Evolutionary conservation across 2,888 invertebrate genomes (phyloP).

Genomic region (Ectemnius lituratus): DNA sequence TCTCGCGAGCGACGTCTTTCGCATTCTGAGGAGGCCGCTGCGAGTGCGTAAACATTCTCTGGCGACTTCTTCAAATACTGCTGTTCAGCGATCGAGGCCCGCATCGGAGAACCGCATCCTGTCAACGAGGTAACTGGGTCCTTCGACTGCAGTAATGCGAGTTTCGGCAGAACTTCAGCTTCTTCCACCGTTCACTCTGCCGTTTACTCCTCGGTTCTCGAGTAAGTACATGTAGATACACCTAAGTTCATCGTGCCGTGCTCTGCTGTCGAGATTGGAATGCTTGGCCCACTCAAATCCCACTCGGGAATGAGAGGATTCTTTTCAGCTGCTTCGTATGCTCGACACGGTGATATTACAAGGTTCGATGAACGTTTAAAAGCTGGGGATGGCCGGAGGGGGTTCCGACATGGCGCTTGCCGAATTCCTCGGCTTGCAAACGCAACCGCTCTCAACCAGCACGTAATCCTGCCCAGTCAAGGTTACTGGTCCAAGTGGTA

Average conservation of each 20-base stretch:
- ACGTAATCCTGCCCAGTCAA: conserved; percentile 96
- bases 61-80: conserved; percentile 23
- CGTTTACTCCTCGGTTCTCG: no score
- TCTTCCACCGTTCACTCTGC: conserved; percentile 28
- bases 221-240: no score
- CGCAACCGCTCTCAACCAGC: conserved; percentile 96
- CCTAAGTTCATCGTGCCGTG: no score
- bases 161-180: conserved; percentile 18
- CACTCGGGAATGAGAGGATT: neutral
- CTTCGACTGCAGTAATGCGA: conserved; percentile 32
- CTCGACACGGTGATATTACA: conserved; percentile 17
- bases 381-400: conserved; percentile 70
- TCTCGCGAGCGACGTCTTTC: neutral
- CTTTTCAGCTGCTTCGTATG: neutral
- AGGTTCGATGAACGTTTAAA: conserved; percentile 62
- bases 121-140: conserved; percentile 50
- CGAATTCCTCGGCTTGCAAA: conserved; percentile 85
- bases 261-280: neutral
- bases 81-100: conserved; percentile 16
- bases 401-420: conserved; percentile 63
- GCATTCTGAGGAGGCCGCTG: neutral
- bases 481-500: conserved; percentile 93
- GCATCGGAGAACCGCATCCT: neutral
- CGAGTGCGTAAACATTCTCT: neutral
- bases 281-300: neutral